Base-by-base conservation (phyloP, 2,113 vertebrate species). In the Danionella cerebrum region DNA sequence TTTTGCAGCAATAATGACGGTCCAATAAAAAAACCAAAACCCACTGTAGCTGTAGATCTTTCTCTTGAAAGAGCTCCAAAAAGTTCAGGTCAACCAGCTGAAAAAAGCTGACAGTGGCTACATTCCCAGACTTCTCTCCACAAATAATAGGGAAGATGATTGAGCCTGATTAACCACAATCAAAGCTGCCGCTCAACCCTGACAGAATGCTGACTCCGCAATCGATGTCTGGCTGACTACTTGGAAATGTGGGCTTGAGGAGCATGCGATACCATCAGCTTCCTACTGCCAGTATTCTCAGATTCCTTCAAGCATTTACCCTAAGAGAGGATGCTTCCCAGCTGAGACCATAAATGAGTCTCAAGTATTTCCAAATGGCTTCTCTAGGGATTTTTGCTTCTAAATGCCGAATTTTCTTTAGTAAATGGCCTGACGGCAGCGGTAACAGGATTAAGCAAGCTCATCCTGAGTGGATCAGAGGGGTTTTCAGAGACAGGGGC, bases 111-210 rank as follows among this genome's bases (percentile, higher is more conserved):
- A 73, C 42, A 35, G 50, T 51, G 36, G 58, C 44, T 38, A 14
- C 64, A 54, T 50, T 44, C 38, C 55, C 55, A 48, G 57, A 55
- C 19, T 53, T 35, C 14, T 33, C 67, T 54, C 24, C 19, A 14
- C 63, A 54, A 12, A 60, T 70, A 51, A 71, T 41, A 54, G 45
- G 16, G 41, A 41, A 71, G 75, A 75, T 76, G 75, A 73, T 64
- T 67, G 59, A 67, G 52, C 50, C 57, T 75, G 75, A 79, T 77
- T 71, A 71, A 65, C 59, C 47, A 70, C 67, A 76, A 70, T 77
- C 75, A 75, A 67, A 73, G 29, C 24, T 48, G 41, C 18, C 18
- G 36, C 52, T 29, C 69, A 29, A n/a, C 38, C 33, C 48, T 52
- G 62, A 41, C 63, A 57, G 38, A 71, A 41, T 71, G 65, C 67